Evolutionary conservation across 2,113 vertebrate genomes (phyloP).

Genomic region (Hylia prasina): DNA sequence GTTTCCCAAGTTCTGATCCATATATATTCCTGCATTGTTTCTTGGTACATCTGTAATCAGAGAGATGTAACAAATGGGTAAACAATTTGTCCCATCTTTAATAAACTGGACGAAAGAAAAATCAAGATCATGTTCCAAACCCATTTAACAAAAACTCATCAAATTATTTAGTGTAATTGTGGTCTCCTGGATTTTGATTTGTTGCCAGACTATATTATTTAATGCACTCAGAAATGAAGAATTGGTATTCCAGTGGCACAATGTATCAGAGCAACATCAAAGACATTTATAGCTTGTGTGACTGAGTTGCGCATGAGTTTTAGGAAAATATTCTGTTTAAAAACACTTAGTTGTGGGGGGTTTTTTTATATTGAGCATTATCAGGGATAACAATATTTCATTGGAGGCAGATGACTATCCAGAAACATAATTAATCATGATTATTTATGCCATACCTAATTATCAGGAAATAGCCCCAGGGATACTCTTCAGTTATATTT

Average conservation of each 20-base stretch:
- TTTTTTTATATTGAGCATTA: slow-evolving; percentile 19
- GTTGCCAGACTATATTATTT: slow-evolving; percentile 3
- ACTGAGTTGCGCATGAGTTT: neutral
- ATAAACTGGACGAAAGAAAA: neutral
- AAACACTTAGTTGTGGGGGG: neutral
- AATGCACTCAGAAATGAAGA: slow-evolving; percentile 14
- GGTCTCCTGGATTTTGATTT: slow-evolving; percentile 8
- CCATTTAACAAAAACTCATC: neutral
- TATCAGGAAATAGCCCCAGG: slow-evolving; percentile 40
- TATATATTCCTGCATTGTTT: neutral
- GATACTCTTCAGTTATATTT: slow-evolving; percentile 42
- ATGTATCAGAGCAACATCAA: slow-evolving; percentile 15
- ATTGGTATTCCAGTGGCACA: slow-evolving; percentile 5
- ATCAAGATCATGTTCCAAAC: neutral
- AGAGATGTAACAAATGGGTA: neutral
- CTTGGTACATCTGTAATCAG: neutral
- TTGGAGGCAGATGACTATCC: slow-evolving; percentile 45
- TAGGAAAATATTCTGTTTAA: slow-evolving; percentile 46
- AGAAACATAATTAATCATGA: slow-evolving; percentile 55
- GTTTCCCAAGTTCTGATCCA: neutral
- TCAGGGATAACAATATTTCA: slow-evolving; percentile 47
- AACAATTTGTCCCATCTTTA: neutral
- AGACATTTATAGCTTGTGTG: neutral
- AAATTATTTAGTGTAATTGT: slow-evolving; percentile 18
- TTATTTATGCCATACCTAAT: slow-evolving; percentile 64